Base-by-base conservation (phyloP, 1,140 invertebrate species). In the Mamestra configurata region DNA sequence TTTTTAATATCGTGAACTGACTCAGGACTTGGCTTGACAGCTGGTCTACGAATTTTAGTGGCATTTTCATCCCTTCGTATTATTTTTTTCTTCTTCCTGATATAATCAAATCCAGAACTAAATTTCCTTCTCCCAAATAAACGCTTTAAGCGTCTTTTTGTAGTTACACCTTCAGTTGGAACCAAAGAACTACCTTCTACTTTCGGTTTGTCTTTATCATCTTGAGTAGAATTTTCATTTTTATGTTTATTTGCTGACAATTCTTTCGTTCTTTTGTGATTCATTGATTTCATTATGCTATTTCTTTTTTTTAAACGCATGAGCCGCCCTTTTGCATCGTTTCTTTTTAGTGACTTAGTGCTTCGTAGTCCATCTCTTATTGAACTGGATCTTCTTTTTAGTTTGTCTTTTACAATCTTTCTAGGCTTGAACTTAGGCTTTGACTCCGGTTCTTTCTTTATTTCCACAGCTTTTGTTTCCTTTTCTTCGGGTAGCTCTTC, bases 71-170 rank as follows among this genome's bases (percentile, higher is more conserved):
- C 94, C 79, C 94, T 91, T 24, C 93, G 90, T 73, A 95, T 93
- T 27, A 90, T 92, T 88, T 96, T 96, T 90, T 98, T 98, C 95
- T 98, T 98, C 85, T 98, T 98, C 13, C 98, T 94, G 53, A 98
- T 98, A 79, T 98, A 98, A 95, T 98, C 98, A 91, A 98, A 98
- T 3, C 98, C 97, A 11, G 93, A 95, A 86, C 94, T 95, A 82
- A 95, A 93, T 86, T 95, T 95, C 82, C 94, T 87, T 82, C 95
- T 90, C 10, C 93, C 94, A 89, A 95, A 95, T 35, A 95, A 82
- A 51, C 93, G 92, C 85, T 94, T 95, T 18, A 94, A 89, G 11
- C 93, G 89, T 80, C 91, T 93, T 85, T 93, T 94, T 20, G 86
- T 88, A 71, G 81, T 87, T 8, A 66, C 61, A 43, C 59, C 88